Conservation (phyloP, 2,888 invertebrate genomes). For the Plebejus argus region DNA sequence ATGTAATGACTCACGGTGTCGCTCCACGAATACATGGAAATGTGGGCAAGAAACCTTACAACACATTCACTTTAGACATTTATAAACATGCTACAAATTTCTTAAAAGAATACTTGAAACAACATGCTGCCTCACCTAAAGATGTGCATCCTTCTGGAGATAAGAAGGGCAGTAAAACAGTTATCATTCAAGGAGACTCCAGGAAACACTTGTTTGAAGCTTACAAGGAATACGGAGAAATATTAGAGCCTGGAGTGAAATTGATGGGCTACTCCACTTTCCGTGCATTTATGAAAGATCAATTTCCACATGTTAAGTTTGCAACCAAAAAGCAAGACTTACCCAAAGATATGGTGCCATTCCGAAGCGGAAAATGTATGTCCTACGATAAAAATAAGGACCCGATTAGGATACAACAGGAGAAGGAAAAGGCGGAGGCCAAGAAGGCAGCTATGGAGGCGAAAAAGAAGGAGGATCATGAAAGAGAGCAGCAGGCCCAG, state of each 20-base stretch:
- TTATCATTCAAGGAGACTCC: constrained; percentile 77
- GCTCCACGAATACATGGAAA: constrained; percentile 89
- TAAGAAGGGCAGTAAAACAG: constrained; percentile 75
- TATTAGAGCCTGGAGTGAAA: constrained; percentile 85
- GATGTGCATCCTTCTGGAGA: constrained; percentile 72
- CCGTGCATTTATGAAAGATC: constrained; percentile 90
- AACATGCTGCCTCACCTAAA: constrained; percentile 82
- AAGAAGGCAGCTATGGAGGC: constrained; percentile 76
- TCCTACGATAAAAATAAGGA: constrained; percentile 77
- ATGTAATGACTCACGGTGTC: constrained; percentile 89
- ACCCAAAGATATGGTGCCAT: constrained; percentile 74
- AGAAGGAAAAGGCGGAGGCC: constrained; percentile 74
- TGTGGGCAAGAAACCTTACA: constrained; percentile 89
- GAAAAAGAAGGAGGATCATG: constrained; percentile 75
- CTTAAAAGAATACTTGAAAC: constrained; percentile 86
- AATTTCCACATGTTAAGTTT: constrained; percentile 89
- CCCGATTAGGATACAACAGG: constrained; percentile 72
- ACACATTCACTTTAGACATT: constrained; percentile 88
- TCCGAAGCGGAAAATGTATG: constrained; percentile 80
- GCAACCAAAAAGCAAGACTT: constrained; percentile 81
- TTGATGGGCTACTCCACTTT: constrained; percentile 91
- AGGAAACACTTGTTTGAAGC: constrained; percentile 88
- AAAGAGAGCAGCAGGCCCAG: constrained; percentile 67
- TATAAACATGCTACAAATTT: constrained; percentile 90
- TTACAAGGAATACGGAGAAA: constrained; percentile 87